phyloP scores from a whole-genome alignment of 2,797 vertebrate genomes.

The Siniperca undulata region DNA sequence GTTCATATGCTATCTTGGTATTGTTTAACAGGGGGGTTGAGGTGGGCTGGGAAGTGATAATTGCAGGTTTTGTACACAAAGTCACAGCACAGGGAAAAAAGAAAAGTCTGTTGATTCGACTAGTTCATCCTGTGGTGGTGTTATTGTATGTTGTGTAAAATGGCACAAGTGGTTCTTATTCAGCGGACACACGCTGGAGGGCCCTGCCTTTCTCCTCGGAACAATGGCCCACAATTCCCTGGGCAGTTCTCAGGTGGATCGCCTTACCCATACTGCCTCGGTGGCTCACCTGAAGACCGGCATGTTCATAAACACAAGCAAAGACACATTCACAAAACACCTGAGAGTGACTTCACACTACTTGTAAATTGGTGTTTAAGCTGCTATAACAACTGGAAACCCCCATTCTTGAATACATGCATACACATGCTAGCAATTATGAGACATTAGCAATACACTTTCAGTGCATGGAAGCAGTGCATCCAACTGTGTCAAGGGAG shows the following conservation, averaged over 20 bases:
- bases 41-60: conserved; percentile 50
- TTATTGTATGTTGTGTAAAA: conserved; percentile 81
- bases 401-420: conserved; percentile 31
- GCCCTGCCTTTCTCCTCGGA: conserved; percentile 70
- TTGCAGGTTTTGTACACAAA: conserved; percentile 72
- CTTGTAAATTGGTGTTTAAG: conserved; percentile 26
- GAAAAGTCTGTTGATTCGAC: conserved; percentile 65
- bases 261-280: conserved; percentile 72
- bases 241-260: conserved; percentile 86
- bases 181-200: conserved; percentile 83
- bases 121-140: conserved; percentile 65
- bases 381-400: conserved; percentile 51
- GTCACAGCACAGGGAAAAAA: conserved; percentile 55
- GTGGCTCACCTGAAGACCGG: conserved; percentile 69
- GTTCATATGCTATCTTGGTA: conserved; percentile 22
- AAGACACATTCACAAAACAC: conserved; percentile 17
- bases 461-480: conserved; percentile 35
- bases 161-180: conserved; percentile 84
- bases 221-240: conserved; percentile 84
- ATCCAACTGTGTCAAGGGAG: conserved; percentile 61
- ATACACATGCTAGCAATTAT: conserved; percentile 59
- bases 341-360: conserved; percentile 3
- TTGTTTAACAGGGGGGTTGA: conserved; percentile 35
- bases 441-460: conserved; percentile 43
- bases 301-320: conserved; percentile 18